Percentiles rank a stretch among this genome's conserved stretches.
Conservation (phyloP, 1,140 invertebrate species). For the Anthonomus grandis region DNA sequence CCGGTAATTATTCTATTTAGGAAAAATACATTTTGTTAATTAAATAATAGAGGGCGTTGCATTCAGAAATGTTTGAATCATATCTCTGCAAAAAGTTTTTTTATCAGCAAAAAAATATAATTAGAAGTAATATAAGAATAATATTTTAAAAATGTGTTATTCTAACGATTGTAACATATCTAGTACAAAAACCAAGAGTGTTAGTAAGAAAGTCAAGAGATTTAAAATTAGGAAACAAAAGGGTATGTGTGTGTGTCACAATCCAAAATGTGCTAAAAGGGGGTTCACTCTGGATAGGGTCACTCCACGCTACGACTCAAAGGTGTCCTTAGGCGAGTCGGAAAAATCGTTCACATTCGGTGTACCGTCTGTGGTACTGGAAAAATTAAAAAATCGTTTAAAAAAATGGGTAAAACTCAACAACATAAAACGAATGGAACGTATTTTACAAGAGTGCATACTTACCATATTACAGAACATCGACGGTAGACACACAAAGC, state of each 20-base stretch:
- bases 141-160: neutral
- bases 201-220: conserved; percentile 5
- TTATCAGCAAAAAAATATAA: too few relatives aligned
- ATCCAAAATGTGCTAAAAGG: too few relatives aligned
- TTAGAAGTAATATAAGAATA: too few relatives aligned
- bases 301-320: conserved; percentile 33
- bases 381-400: conserved; percentile 38
- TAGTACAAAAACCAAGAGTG: conserved; percentile 4
- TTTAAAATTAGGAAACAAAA: conserved; percentile 14
- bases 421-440: too few relatives aligned
- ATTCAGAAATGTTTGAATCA: too few relatives aligned
- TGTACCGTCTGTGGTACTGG: conserved; percentile 36
- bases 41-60: too few relatives aligned
- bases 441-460: neutral
- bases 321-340: conserved; percentile 26
- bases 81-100: too few relatives aligned
- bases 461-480: neutral
- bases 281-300: conserved; percentile 9
- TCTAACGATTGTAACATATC: neutral
- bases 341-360: conserved; percentile 33
- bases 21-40: too few relatives aligned
- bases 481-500: neutral
- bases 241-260: too few relatives aligned
- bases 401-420: conserved; percentile 12
- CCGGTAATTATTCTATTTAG: too few relatives aligned